phyloP scores from a whole-genome alignment of 2,113 vertebrate genomes.

The Nymphicus hollandicus region DNA sequence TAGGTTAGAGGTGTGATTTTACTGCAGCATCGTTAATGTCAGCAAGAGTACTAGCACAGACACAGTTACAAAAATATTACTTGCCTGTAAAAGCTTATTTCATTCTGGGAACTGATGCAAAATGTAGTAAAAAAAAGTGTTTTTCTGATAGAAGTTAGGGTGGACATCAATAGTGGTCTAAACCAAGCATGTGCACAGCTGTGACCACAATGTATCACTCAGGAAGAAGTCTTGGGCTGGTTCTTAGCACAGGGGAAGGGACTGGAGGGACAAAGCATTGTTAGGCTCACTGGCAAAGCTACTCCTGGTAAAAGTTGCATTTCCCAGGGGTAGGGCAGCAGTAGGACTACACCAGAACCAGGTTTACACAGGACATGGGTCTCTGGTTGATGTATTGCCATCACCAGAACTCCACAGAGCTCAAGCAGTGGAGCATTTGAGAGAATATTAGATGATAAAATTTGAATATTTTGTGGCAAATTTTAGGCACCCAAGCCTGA shows the following conservation, averaged over 20 bases:
- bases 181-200: neutral
- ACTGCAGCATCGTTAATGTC: neutral
- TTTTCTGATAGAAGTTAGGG: neutral
- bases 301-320: neutral
- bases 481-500: neutral
- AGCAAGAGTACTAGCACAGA: neutral
- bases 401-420: neutral
- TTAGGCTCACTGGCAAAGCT: neutral
- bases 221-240: neutral
- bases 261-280: neutral
- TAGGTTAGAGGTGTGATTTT: slow-evolving; percentile 45
- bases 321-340: neutral
- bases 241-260: rapidly evolving
- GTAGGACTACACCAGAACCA: neutral
- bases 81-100: neutral
- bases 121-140: neutral
- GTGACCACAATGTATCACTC: neutral
- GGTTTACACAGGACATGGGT: neutral
- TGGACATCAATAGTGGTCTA: neutral
- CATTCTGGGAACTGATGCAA: neutral
- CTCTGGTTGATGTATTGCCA: neutral
- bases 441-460: neutral
- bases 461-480: neutral
- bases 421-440: neutral
- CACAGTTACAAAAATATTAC: neutral